A percentile compares a stretch with the other conserved stretches of the same genome.
These are phyloP conservation scores for Formica selysi DNA, from an alignment of 1,140 invertebrate species.

Conservation along the genomic window DNA sequence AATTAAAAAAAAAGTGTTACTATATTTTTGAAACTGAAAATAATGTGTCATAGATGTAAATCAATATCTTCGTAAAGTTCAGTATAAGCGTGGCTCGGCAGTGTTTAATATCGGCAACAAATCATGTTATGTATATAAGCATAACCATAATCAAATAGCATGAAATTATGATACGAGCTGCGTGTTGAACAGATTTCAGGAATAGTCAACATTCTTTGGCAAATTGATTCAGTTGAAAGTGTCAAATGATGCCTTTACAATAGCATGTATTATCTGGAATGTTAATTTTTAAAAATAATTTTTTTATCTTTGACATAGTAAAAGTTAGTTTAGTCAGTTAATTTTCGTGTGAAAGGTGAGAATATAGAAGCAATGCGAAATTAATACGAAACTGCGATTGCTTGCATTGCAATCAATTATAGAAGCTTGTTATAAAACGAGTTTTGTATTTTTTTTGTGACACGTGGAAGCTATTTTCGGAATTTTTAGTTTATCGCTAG, in stretches of 20 bases:
- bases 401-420: slow-evolving; percentile 37
- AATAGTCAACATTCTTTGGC: background rate
- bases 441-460: background rate
- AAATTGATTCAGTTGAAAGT: slow-evolving; percentile 46
- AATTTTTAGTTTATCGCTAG: slow-evolving; percentile 31
- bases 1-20: slow-evolving; percentile 25
- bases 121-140: slow-evolving; percentile 14
- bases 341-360: background rate
- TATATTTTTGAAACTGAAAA: slow-evolving; percentile 56
- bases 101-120: slow-evolving; percentile 67
- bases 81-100: slow-evolving; percentile 61
- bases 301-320: slow-evolving; percentile 33
- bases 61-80: slow-evolving; percentile 9
- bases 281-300: no score
- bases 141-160: slow-evolving; percentile 32
- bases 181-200: slow-evolving; percentile 35
- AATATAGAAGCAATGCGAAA: background rate
- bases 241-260: slow-evolving; percentile 16
- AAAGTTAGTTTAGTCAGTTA: background rate
- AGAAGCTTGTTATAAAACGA: background rate
- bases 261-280: slow-evolving; percentile 9
- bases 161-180: slow-evolving; percentile 45
- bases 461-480: background rate
- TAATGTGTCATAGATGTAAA: slow-evolving; percentile 12
- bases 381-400: slow-evolving; percentile 7